Conservation (phyloP, 2,888 invertebrate genomes). For the Sinodicranocentrus sp. region DNA sequence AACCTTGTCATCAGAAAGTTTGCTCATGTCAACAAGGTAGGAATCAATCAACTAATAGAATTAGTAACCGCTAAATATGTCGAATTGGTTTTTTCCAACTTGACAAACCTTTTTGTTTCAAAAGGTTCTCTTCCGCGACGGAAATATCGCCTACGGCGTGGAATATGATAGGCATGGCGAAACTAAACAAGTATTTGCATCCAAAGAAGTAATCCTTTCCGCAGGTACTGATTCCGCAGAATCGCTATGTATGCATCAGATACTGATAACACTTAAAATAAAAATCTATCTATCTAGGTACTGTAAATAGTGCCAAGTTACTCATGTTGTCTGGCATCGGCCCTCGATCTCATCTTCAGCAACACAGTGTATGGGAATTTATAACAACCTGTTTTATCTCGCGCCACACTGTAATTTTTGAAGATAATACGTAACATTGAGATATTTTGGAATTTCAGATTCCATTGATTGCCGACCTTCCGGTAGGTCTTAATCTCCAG, state of each 20-base stretch:
- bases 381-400: conserved; percentile 6
- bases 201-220: conserved; percentile 65
- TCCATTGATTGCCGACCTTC: conserved; percentile 65
- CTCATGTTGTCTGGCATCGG: conserved; percentile 50
- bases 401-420: neutral
- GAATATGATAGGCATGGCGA: conserved; percentile 65
- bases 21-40: conserved; percentile 57
- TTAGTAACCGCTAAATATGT: too few species aligned
- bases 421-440: too few species aligned
- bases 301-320: conserved; percentile 51
- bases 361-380: conserved; percentile 33
- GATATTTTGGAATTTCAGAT: conserved; percentile 67
- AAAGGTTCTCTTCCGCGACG: conserved; percentile 19
- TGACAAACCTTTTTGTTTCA: too few species aligned
- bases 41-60: neutral
- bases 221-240: too few species aligned
- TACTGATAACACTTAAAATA: too few species aligned
- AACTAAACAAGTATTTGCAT: conserved; percentile 40
- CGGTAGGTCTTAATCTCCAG: conserved; percentile 67
- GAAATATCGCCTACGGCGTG: conserved; percentile 38
- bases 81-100: too few species aligned
- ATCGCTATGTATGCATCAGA: too few species aligned
- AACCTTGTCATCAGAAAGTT: conserved; percentile 44
- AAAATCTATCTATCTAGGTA: too few species aligned
- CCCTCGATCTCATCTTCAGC: conserved; percentile 44